A percentile compares a stretch with the other conserved stretches of the same genome.
Conservation (phyloP, 1,140 invertebrate species). For the Periplaneta americana region DNA sequence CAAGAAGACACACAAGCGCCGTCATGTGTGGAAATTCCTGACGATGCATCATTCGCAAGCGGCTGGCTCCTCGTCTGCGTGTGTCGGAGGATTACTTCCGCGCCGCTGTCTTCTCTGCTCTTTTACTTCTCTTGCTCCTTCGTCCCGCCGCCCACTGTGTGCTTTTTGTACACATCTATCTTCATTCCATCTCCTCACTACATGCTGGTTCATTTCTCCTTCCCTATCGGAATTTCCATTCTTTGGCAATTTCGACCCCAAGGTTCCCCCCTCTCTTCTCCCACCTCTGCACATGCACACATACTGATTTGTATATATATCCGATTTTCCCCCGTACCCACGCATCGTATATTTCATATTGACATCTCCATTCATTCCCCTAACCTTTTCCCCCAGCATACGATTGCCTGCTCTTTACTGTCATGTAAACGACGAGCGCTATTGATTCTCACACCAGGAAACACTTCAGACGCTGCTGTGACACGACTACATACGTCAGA, state of each 20-base stretch:
- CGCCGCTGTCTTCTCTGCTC: neutral
- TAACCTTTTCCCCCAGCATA: neutral
- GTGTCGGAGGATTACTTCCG: neutral
- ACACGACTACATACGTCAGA: too few species aligned
- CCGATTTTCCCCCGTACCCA: neutral
- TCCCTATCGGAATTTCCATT: neutral
- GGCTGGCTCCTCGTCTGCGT: neutral
- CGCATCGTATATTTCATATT: neutral
- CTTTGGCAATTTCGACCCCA: neutral
- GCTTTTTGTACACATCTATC: neutral
- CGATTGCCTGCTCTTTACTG: neutral
- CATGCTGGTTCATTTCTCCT: neutral
- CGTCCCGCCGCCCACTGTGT: neutral
- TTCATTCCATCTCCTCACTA: neutral
- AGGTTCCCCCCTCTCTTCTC: neutral
- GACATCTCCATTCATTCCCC: neutral
- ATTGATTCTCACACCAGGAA: too few species aligned
- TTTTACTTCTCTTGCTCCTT: neutral
- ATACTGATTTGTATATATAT: neutral
- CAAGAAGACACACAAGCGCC: too few species aligned
- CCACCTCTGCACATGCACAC: neutral
- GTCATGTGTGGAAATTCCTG: neutral
- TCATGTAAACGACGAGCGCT: neutral
- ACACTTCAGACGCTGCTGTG: too few species aligned
- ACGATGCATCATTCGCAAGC: neutral